A percentile compares a stretch with the other conserved stretches of the same genome.
These are phyloP conservation scores for Zaprionus taronus DNA, from an alignment of 1,140 invertebrate species.

Conservation along the genomic window DNA sequence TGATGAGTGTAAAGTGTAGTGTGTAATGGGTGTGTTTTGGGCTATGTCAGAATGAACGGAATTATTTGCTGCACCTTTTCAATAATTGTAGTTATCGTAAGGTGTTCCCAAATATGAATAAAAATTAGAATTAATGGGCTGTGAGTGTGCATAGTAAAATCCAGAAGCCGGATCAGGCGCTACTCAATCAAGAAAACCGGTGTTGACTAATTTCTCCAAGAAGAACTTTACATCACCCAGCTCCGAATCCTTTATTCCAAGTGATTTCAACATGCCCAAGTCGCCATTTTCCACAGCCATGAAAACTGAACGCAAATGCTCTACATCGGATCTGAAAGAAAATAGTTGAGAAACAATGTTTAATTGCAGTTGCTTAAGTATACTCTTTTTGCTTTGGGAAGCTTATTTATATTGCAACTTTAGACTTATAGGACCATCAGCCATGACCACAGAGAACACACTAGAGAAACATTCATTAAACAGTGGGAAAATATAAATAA, in stretches of 20 bases:
- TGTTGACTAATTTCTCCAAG: slow-evolving; percentile 97
- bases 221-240: slow-evolving; percentile 99
- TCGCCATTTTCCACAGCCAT: slow-evolving; percentile 98
- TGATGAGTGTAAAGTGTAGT: slow-evolving; percentile 14
- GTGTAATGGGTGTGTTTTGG: slow-evolving; percentile 25
- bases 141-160: slow-evolving; percentile 87
- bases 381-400: neutral
- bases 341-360: slow-evolving; percentile 15
- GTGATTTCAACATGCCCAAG: slow-evolving; percentile 95
- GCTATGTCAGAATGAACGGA: neutral
- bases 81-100: slow-evolving; percentile 83
- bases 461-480: neutral
- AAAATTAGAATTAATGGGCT: slow-evolving; percentile 87
- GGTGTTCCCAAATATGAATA: slow-evolving; percentile 86
- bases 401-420: neutral
- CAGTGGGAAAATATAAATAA: neutral
- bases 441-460: neutral
- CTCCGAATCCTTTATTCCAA: slow-evolving; percentile 97
- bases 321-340: slow-evolving; percentile 90
- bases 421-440: neutral
- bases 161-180: slow-evolving; percentile 88
- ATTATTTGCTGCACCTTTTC: slow-evolving; percentile 37
- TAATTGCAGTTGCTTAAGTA: slow-evolving; percentile 6
- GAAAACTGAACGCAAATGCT: slow-evolving; percentile 96
- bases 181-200: slow-evolving; percentile 97